Evolutionary conservation across 2,113 vertebrate species (phyloP), one percentile per base, ranked within the genome.

Genomic region (rabbit (Oryctolagus cuniculus)): DNA sequence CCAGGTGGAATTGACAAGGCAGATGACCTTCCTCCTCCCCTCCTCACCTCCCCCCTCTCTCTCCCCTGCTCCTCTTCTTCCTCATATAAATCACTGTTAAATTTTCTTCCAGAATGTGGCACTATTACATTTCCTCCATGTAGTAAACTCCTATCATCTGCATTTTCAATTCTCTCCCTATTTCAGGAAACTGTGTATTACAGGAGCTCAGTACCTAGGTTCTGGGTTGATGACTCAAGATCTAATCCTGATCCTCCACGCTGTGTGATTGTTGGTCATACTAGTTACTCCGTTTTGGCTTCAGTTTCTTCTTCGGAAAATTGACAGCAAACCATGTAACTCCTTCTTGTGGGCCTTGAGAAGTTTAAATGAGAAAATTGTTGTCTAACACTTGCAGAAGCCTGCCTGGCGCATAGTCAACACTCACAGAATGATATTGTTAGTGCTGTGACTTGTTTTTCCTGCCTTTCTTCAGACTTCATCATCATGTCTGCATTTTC

Each of bases 281-380:
- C 3, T 89, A 22, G 2, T 70, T 88, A 44, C 55, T 86, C 2
- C 87, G 25, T 83, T 10, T 64, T 51, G 25, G 4, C 24, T 5
- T 86, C 55, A 55, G 17, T 83, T 89, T 81, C 29, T 85, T 44
- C 69, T 69, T 82, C n/a, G 38, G 36, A 58, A 79, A 89, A 82
- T 87, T 25, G 44, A 74, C 16, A 64, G 51, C 16, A 31, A 82
- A 91, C 61, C 44, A 22, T 72, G 77, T 17, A 34, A 44, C 15
- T 80, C 16, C 24, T 73, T 74, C 84, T 44, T 3, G 13, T 87
- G 31, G 15, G 93, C 38, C 7, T 17, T 88, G 1, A 13, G 12
- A 80, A 36, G 49, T 63, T 88, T 69, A 38, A 69, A 16, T 66
- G 58, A 69, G 17, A 27, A 73, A 49, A 12, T 36, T 51, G n/a